Base-by-base conservation (phyloP, 1,140 invertebrate genomes). In the Phenacoccus solenopsis region DNA sequence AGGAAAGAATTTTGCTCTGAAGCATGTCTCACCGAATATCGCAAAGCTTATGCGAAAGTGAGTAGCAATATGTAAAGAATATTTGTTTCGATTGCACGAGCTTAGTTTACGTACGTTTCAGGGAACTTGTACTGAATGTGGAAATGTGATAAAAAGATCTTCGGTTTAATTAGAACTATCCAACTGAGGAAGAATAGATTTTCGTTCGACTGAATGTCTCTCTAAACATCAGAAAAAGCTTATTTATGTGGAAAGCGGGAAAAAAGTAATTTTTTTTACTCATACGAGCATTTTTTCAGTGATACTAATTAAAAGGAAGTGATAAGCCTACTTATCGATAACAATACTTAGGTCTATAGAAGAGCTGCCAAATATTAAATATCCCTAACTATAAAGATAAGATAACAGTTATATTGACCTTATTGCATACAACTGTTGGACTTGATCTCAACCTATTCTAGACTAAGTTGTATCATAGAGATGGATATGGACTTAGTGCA, bases 1-100 rank as follows among this genome's bases (percentile, higher is more conserved):
- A 93, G 93, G 76, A 93, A 93, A 77, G 91, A 94, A 77, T 95
- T 96, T 78, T 96, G 93, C 80, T 94, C 91, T 0, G 89, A 92
- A 78, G 89, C 86, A 22, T 96, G 93, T 80, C 82, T 95, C 22
- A 86, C 88, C 7, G 90, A 93, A 81, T 95, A 92, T 77, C 84
- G 91, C 61, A 91, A 91, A 77, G 91, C 90, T 20, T 91, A 92
- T 76, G 86, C 88, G 74, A 90, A 93, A 80, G 81, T 82, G 73
- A 74, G 69, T 70, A 30, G 20, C 69, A 30, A 70, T 16, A 22
- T 70, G 30, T 56, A 70, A 30, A 64, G 69, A 68, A 38, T 38
- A 71, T 67, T 25, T 5, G 9, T 25, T 59, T 12, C 28, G 22
- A 25, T 68, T 38, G 10, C 25, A 13, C n/a, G 13, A 35, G 3